phyloP scores from a whole-genome alignment of 1,140 invertebrate species.

The Atta cephalotes region DNA sequence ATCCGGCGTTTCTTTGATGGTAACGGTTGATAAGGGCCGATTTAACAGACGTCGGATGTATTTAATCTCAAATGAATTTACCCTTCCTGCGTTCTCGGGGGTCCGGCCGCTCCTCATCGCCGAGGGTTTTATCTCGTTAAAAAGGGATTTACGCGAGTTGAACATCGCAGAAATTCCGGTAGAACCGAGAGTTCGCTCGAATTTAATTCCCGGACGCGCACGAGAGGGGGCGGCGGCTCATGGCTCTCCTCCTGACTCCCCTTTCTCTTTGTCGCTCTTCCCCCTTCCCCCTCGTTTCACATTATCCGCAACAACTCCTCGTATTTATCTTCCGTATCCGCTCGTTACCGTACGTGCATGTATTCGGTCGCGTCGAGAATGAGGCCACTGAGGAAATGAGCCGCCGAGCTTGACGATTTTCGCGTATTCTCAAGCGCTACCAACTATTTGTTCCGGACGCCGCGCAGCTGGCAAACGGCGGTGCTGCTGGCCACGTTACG shows the following conservation, averaged over 20 bases:
- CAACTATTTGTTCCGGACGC: slow-evolving; percentile 42
- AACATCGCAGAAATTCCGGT: slow-evolving; percentile 67
- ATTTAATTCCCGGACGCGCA: slow-evolving; percentile 69
- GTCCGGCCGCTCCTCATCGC: slow-evolving; percentile 43
- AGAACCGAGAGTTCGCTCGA: slow-evolving; percentile 68
- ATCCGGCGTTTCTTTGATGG: slow-evolving; percentile 52
- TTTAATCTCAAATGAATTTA: slow-evolving; percentile 70
- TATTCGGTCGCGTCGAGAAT: slow-evolving; percentile 32
- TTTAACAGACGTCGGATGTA: slow-evolving; percentile 65
- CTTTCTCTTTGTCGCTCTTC: neutral
- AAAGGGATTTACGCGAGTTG: slow-evolving; percentile 69
- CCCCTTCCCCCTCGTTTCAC: slow-evolving; percentile 36
- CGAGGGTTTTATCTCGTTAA: slow-evolving; percentile 72
- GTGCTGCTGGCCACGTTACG: slow-evolving; percentile 14
- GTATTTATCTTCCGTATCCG: slow-evolving; percentile 72
- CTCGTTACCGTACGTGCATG: slow-evolving; percentile 44
- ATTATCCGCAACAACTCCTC: slow-evolving; percentile 71
- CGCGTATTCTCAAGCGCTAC: slow-evolving; percentile 24
- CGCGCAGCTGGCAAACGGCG: slow-evolving; percentile 34
- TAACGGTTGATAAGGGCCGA: slow-evolving; percentile 43
- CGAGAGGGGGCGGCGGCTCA: neutral
- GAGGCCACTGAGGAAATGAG: slow-evolving; percentile 59
- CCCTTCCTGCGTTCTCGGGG: slow-evolving; percentile 47
- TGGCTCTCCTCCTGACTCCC: neutral
- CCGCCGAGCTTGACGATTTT: slow-evolving; percentile 45